Percentiles rank a stretch among this genome's conserved stretches.
phyloP scores from a whole-genome alignment of 2,797 vertebrate genomes.

The Denticeps clupeoides region DNA sequence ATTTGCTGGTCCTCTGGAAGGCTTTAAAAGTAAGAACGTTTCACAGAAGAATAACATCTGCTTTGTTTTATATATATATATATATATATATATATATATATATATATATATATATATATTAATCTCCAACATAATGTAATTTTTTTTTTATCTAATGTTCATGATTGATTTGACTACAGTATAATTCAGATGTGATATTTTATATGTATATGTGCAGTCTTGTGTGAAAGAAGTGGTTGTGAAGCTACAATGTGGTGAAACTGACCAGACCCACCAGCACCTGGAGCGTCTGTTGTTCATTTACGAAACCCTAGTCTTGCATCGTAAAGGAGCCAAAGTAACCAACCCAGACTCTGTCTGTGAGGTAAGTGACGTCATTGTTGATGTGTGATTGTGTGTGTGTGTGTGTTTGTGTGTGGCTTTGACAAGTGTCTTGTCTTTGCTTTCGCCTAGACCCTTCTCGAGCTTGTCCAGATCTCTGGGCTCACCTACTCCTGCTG shows the following conservation, averaged over 20 bases:
- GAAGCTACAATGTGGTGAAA: constrained; percentile 39
- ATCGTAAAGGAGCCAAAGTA: constrained; percentile 74
- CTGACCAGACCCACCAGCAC: constrained; percentile 56
- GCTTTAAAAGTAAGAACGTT: constrained; percentile 80
- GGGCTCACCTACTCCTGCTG: constrained; percentile 61
- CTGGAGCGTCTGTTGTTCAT: constrained; percentile 73
- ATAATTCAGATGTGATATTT: too few relatives aligned
- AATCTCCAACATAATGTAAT: too few relatives aligned
- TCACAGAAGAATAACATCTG: too few relatives aligned
- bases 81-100: too few relatives aligned
- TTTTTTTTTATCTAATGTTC: too few relatives aligned
- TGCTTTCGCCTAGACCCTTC: constrained; percentile 51
- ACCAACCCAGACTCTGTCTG: constrained; percentile 67
- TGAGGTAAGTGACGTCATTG: constrained; percentile 52
- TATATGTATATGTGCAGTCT: too few relatives aligned
- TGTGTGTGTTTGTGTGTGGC: neutral
- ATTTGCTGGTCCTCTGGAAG: constrained; percentile 75
- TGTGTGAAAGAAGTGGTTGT: constrained; percentile 52
- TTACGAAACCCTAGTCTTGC: constrained; percentile 66
- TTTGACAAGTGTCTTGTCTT: neutral
- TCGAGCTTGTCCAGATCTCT: constrained; percentile 52
- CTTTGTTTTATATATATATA: too few relatives aligned
- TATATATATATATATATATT: too few relatives aligned
- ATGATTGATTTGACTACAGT: neutral
- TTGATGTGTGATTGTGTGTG: neutral